These are phyloP conservation scores for Sialis fuliginosa DNA, from an alignment of 2,888 invertebrate species.

Conservation along the genomic window DNA sequence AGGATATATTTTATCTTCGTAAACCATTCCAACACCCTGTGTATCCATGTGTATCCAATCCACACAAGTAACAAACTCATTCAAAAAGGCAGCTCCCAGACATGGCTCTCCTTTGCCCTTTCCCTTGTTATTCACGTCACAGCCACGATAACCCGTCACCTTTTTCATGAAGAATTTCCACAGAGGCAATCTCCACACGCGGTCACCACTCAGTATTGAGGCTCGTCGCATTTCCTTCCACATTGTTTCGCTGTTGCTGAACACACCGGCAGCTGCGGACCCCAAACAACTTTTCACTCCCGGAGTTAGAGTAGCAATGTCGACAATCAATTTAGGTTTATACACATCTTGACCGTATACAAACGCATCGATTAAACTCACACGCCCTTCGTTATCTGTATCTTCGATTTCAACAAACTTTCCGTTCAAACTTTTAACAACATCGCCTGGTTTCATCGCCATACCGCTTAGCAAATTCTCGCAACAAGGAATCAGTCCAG, in stretches of 20 bases:
- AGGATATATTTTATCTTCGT: constrained; percentile 30
- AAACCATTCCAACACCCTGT: constrained; percentile 34
- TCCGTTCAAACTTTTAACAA: constrained; percentile 31
- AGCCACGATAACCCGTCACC: constrained; percentile 22
- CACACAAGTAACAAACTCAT: constrained; percentile 34
- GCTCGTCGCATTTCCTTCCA: constrained; percentile 34
- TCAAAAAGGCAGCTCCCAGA: constrained; percentile 23
- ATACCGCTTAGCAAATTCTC: constrained; percentile 36
- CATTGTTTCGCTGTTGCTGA: constrained; percentile 30
- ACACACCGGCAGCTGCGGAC: constrained; percentile 32
- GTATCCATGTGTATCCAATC: constrained; percentile 44
- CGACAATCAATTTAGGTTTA: constrained; percentile 42
- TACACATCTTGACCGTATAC: constrained; percentile 26
- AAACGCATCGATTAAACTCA: constrained; percentile 22
- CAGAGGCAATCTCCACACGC: constrained; percentile 44
- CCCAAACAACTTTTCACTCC: constrained; percentile 34
- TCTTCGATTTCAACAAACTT: constrained; percentile 43
- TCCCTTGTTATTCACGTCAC: constrained; percentile 24
- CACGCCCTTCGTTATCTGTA: constrained; percentile 34
- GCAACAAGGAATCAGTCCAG: constrained; percentile 24
- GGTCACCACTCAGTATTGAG: constrained; percentile 34
- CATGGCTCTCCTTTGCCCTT: constrained; percentile 21
- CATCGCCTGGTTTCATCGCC: constrained; percentile 33
- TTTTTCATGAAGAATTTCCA: constrained; percentile 32
- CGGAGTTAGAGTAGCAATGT: constrained; percentile 51